phyloP scores from a whole-genome alignment of 64 coral and sea anemone species.

The Actinia tenebrosa region DNA sequence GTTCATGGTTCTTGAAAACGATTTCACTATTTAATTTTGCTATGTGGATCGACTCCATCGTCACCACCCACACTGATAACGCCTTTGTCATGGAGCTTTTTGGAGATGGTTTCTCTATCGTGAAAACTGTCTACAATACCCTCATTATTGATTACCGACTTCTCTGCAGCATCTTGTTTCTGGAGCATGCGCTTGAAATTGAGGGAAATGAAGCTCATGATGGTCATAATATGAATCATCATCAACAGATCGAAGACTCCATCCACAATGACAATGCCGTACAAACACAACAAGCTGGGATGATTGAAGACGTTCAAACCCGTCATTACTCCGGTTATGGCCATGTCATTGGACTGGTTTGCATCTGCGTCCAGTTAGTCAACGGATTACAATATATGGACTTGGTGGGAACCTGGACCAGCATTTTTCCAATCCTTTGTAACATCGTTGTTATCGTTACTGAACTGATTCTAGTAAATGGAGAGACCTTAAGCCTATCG shows the following conservation, averaged over 20 bases:
- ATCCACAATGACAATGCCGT: background rate
- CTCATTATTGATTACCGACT: slow-evolving; percentile 72
- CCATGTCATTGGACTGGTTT: slow-evolving; percentile 55
- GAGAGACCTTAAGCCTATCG: background rate
- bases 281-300: background rate
- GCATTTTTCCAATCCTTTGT: slow-evolving; percentile 63
- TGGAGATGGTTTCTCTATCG: slow-evolving; percentile 38
- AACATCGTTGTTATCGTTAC: slow-evolving; percentile 40
- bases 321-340: slow-evolving; percentile 64
- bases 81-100: background rate
- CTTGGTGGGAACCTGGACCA: slow-evolving; percentile 73
- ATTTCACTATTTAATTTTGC: slow-evolving; percentile 86
- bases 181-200: slow-evolving; percentile 68
- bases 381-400: slow-evolving; percentile 64
- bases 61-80: slow-evolving; percentile 34
- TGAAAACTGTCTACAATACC: slow-evolving; percentile 59
- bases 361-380: slow-evolving; percentile 46
- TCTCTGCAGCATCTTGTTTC: slow-evolving; percentile 62
- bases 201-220: background rate
- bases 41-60: slow-evolving; percentile 71
- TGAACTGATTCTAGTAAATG: slow-evolving; percentile 42
- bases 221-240: background rate
- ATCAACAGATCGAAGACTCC: background rate
- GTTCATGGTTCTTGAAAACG: slow-evolving; percentile 75
- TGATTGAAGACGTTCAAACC: slow-evolving; percentile 44